phyloP scores from a whole-genome alignment of 2,888 invertebrate species.

The Nomada goodeniana region DNA sequence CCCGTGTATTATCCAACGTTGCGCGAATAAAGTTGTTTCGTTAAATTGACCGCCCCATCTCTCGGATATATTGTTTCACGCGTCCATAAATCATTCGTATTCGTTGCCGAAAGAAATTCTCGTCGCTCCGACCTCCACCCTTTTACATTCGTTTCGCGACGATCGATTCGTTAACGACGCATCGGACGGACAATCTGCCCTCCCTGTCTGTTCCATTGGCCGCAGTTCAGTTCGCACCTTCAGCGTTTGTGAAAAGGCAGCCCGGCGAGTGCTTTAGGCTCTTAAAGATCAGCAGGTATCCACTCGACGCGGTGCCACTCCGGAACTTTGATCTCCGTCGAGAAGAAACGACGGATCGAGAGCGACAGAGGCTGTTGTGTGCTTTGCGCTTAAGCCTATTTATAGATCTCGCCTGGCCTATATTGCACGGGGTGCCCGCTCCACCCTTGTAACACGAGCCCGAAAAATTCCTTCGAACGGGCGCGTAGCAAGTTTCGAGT shows the following conservation, averaged over 20 bases:
- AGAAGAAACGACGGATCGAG: conserved; percentile 42
- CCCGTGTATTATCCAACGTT: no score
- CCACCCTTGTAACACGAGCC: conserved; percentile 12
- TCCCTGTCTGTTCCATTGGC: neutral
- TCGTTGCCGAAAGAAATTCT: neutral
- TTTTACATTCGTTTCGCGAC: neutral
- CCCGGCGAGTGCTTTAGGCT: conserved; percentile 32
- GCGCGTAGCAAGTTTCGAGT: neutral
- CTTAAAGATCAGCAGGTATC: conserved; percentile 50
- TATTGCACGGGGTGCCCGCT: conserved; percentile 10
- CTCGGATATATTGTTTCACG: no score
- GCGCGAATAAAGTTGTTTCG: no score
- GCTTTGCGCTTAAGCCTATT: conserved; percentile 54
- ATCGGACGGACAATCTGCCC: no score
- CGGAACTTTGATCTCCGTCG: conserved; percentile 61
- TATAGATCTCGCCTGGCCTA: conserved; percentile 46
- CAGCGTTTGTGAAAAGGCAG: conserved; percentile 43
- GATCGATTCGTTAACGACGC: neutral
- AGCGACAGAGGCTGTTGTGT: conserved; percentile 39
- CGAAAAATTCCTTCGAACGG: conserved; percentile 18
- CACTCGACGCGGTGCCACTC: conserved; percentile 50
- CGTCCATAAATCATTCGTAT: no score
- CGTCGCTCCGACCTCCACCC: neutral
- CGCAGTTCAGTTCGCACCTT: conserved; percentile 35
- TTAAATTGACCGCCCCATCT: no score